A percentile compares a stretch with the other conserved stretches of the same genome.
These are phyloP conservation scores for Heteronetta atricapilla DNA, from an alignment of 2,113 vertebrate genomes.

Conservation along the genomic window DNA sequence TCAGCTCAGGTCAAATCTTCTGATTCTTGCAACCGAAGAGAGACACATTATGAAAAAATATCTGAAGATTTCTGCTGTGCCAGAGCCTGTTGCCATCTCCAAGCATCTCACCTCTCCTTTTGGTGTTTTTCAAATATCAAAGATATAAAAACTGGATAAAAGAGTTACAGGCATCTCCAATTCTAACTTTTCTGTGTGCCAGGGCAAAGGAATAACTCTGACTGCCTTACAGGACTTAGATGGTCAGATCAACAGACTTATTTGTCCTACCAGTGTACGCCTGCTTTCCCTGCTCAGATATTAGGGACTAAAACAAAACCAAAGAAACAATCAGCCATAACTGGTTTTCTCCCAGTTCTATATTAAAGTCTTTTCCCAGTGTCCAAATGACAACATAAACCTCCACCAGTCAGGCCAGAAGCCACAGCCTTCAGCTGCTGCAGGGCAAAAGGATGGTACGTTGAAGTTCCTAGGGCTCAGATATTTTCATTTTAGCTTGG, in stretches of 20 bases:
- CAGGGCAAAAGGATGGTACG: background rate
- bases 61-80: background rate
- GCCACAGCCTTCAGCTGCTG: background rate
- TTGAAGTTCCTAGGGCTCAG: background rate
- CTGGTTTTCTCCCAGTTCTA: background rate
- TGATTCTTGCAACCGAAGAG: background rate
- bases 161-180: background rate
- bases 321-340: background rate
- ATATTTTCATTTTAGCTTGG: slow-evolving; percentile 58
- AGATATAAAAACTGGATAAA: background rate
- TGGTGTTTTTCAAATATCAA: background rate
- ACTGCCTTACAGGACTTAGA: background rate
- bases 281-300: slow-evolving; percentile 5
- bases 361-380: background rate
- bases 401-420: background rate
- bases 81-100: background rate
- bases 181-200: background rate
- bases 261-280: background rate
- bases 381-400: background rate
- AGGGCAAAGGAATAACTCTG: background rate
- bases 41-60: background rate
- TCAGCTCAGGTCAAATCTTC: background rate
- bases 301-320: slow-evolving; percentile 1
- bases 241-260: background rate
- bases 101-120: background rate